Conservation (phyloP, 2,797 vertebrate genomes). For the Cyclopterus lumpus region DNA sequence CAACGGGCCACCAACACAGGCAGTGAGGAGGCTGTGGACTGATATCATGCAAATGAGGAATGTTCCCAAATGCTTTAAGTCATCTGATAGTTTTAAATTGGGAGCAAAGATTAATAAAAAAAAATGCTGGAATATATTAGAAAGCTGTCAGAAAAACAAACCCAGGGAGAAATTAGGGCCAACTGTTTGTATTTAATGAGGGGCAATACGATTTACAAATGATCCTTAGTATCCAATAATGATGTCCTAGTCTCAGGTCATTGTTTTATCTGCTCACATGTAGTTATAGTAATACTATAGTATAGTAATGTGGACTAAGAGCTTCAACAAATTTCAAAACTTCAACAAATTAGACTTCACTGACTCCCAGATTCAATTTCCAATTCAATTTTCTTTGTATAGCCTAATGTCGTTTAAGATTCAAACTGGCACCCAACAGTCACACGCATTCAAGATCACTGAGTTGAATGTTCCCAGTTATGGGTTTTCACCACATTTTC, state of each 20-base stretch:
- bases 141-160: slow-evolving; percentile 7
- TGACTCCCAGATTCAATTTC: too few species aligned
- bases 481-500: too few species aligned
- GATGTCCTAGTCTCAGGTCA: background rate
- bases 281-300: too few species aligned
- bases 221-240: background rate
- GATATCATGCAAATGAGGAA: background rate
- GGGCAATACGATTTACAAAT: background rate
- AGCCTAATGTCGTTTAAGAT: background rate
- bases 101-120: background rate
- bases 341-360: background rate
- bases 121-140: background rate
- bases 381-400: too few species aligned
- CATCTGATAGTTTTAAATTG: slow-evolving; percentile 9
- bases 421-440: background rate
- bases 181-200: background rate
- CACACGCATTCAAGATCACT: background rate
- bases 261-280: slow-evolving; percentile 4
- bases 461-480: background rate
- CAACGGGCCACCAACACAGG: slow-evolving; percentile 36
- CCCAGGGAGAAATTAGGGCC: background rate
- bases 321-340: too few species aligned
- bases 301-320: background rate
- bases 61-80: background rate
- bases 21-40: background rate